Evolutionary conservation across 2,797 vertebrate species (phyloP).

Genomic region (Phyllotis vaccarum): DNA sequence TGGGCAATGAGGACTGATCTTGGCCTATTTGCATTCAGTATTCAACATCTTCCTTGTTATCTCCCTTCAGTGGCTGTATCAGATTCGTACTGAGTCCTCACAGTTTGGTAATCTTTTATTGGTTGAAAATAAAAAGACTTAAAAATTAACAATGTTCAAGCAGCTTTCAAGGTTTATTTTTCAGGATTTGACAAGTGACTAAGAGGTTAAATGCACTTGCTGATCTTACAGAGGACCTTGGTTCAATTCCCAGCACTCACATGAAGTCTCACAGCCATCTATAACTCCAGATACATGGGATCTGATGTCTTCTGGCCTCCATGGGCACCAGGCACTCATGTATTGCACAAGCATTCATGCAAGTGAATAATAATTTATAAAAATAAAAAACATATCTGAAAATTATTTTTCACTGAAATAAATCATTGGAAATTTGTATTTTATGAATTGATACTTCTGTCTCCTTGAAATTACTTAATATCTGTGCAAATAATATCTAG

Average conservation of each 20-base stretch:
- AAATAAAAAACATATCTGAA: background rate
- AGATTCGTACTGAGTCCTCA: background rate
- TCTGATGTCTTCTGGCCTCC: background rate
- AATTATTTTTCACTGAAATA: background rate
- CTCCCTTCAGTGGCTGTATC: rapidly evolving
- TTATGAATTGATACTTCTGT: background rate
- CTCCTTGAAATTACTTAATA: background rate
- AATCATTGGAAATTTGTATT: background rate
- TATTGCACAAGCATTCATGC: background rate
- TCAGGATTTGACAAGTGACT: background rate
- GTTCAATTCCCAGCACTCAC: background rate
- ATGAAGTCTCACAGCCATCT: background rate
- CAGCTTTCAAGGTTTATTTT: background rate
- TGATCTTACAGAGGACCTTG: background rate
- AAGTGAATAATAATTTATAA: background rate
- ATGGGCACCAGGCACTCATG: background rate
- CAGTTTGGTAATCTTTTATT: background rate
- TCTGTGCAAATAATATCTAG: too few relatives aligned
- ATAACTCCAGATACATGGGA: background rate
- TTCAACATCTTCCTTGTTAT: rapidly evolving
- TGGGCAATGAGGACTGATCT: rapidly evolving
- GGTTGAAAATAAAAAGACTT: background rate
- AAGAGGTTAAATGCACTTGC: background rate
- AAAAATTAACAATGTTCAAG: background rate
- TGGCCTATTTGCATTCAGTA: rapidly evolving